Percentiles rank a stretch among this genome's conserved stretches.
phyloP scores from a whole-genome alignment of 2,888 invertebrate species.

The Protodeltote pygarga region DNA sequence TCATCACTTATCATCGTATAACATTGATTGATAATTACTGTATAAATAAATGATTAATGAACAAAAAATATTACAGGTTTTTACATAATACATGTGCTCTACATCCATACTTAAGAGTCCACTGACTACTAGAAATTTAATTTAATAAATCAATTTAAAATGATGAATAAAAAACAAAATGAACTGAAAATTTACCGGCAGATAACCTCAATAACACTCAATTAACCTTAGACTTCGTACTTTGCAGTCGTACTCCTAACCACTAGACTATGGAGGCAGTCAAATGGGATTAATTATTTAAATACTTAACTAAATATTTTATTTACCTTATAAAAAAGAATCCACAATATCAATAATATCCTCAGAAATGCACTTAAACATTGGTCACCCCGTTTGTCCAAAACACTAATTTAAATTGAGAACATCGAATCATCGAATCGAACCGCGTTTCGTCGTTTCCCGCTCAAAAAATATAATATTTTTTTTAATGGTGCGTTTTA shows the following conservation, averaged over 20 bases:
- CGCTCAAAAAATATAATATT: slow-evolving; percentile 53
- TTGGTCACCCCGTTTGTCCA: slow-evolving; percentile 63
- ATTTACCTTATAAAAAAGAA: slow-evolving; percentile 70
- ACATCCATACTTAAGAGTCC: not conserved
- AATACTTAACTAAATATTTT: too few species aligned
- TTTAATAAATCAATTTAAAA: not conserved
- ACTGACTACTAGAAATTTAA: not conserved
- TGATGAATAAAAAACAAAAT: slow-evolving; percentile 1
- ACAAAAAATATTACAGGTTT: slow-evolving; percentile 16
- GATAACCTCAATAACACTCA: too few species aligned
- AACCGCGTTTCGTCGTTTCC: slow-evolving; percentile 70
- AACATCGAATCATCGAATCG: slow-evolving; percentile 59
- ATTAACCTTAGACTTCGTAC: too few species aligned
- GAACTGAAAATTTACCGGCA: too few species aligned
- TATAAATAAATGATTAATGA: slow-evolving; percentile 19
- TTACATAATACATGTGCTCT: slow-evolving; percentile 11
- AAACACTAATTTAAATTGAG: slow-evolving; percentile 69
- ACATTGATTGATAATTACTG: slow-evolving; percentile 20
- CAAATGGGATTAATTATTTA: too few species aligned
- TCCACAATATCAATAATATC: slow-evolving; percentile 68
- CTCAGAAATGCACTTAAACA: slow-evolving; percentile 63
- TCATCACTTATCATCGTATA: slow-evolving; percentile 19
- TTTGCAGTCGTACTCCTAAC: too few species aligned
- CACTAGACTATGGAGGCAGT: too few species aligned
- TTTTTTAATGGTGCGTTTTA: slow-evolving; percentile 48